These are phyloP conservation scores for Mnemiopsis leidyi DNA, from an alignment of 37 sponge, comb jelly and placozoan species.

Conservation along the genomic window DNA sequence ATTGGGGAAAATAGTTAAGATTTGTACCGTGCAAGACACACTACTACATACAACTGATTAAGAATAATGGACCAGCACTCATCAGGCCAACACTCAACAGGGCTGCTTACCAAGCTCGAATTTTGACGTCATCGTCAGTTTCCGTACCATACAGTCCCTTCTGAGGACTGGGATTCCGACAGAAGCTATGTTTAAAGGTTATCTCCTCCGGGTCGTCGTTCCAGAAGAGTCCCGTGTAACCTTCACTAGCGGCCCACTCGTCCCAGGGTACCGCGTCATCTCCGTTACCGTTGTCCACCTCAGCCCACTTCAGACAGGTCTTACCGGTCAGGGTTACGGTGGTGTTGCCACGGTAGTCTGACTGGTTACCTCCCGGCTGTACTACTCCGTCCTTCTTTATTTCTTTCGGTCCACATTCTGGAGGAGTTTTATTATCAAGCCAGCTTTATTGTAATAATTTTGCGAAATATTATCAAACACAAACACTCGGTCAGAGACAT, in stretches of 20 bases:
- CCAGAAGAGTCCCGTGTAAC: not conserved
- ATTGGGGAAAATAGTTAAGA: too few species aligned
- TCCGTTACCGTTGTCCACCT: not conserved
- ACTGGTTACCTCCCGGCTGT: constrained; percentile 2
- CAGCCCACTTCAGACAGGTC: constrained; percentile 17
- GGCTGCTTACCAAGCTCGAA: constrained; percentile 35
- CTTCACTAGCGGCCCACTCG: not conserved
- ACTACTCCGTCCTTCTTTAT: not conserved
- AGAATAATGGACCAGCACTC: not conserved
- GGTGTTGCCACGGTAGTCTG: not conserved
- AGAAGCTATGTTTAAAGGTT: not conserved
- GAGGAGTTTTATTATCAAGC: not conserved
- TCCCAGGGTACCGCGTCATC: not conserved
- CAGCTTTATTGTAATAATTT: too few species aligned
- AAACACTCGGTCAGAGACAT: too few species aligned
- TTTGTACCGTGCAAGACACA: too few species aligned
- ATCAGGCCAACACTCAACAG: too few species aligned
- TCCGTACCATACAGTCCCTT: constrained; percentile 14
- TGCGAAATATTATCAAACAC: too few species aligned
- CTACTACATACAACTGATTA: too few species aligned
- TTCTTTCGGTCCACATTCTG: constrained; percentile 20
- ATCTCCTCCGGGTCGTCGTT: not conserved
- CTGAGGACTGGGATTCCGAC: constrained; percentile 29
- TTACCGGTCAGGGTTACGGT: not conserved
- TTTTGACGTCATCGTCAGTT: not conserved